These are phyloP conservation scores for Crematogaster levior DNA, from an alignment of 2,888 invertebrate species.

Conservation along the genomic window DNA sequence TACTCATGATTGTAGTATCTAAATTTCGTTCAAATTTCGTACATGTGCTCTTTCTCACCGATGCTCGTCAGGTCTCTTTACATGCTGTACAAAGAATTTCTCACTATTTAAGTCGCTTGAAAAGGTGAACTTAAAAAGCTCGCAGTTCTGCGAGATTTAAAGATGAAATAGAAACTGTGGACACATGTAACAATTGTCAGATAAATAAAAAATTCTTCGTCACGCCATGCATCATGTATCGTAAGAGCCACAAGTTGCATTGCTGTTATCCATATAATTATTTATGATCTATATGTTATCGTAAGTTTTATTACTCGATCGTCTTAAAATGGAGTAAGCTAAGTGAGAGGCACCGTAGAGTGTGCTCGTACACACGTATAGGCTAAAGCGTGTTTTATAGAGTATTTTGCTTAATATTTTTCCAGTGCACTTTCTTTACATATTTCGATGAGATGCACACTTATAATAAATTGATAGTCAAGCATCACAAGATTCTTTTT, in stretches of 20 bases:
- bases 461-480: conserved; percentile 49
- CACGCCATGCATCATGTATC: too few species aligned
- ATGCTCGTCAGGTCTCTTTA: neutral
- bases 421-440: conserved; percentile 38
- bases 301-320: conserved; percentile 59
- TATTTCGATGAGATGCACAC: conserved; percentile 35
- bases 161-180: neutral
- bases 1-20: neutral
- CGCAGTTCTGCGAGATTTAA: neutral
- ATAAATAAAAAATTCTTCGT: conserved; percentile 16
- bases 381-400: conserved; percentile 62
- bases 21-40: conserved; percentile 21
- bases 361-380: conserved; percentile 66
- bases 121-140: neutral
- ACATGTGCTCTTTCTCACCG: neutral
- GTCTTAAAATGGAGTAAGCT: conserved; percentile 73
- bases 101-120: neutral
- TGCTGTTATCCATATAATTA: conserved; percentile 1
- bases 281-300: conserved; percentile 46
- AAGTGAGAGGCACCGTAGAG: conserved; percentile 80
- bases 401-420: conserved; percentile 50
- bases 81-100: conserved; percentile 10
- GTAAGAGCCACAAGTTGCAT: neutral
- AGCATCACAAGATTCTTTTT: neutral
- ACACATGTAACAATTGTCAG: too few species aligned